Evolutionary conservation across 2,113 vertebrate genomes (phyloP), one percentile per base, ranked within the genome.

Genomic region (Turnix velox): DNA sequence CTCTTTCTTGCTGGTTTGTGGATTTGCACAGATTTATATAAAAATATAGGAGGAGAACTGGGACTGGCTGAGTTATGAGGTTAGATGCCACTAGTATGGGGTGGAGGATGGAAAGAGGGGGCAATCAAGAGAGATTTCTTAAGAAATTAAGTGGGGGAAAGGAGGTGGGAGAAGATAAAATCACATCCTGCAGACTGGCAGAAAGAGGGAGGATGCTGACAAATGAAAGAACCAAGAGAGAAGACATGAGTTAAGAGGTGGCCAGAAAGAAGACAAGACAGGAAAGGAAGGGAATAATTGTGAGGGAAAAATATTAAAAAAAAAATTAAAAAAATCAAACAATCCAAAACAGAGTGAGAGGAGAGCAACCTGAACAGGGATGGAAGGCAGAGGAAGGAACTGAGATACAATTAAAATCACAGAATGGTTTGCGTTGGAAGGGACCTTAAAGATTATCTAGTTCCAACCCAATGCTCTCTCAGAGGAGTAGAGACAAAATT

Each of bases 21-120:
- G 11, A 15, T 45, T 27, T 0, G 3, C 18, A 24, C 33, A 54
- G 40, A 57, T 14, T 17, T 40, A 3, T 12, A 1, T 8, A 5
- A 3, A 59, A 57, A 31, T 17, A 2, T 3, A 30, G 49, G 62
- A 82, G 66, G 52, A 20, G 49, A 76, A 5, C 6, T 11, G 28
- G 15, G 24, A 37, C 40, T 40, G 76, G 33, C 27, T 31, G 58
- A 37, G 14, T 24, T 45, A 52, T 57, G 19, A 57, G 54, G 25
- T 7, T 90, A 71, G 49, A 30, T 42, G 40, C 9, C 67, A 33
- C 54, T 58, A 25, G n/a, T n/a, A 46, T 22, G 17, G 33, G 49
- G 28, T 17, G 54, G 74, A 35, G 79, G 5, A 49, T n/a, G n/a
- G n/a, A 62, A 40, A 40, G 39, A 25, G 18, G 37, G 35, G 27